Evolutionary conservation across 53 echinoderm and acorn worm species (phyloP).

Genomic region (Henricia sp.): DNA sequence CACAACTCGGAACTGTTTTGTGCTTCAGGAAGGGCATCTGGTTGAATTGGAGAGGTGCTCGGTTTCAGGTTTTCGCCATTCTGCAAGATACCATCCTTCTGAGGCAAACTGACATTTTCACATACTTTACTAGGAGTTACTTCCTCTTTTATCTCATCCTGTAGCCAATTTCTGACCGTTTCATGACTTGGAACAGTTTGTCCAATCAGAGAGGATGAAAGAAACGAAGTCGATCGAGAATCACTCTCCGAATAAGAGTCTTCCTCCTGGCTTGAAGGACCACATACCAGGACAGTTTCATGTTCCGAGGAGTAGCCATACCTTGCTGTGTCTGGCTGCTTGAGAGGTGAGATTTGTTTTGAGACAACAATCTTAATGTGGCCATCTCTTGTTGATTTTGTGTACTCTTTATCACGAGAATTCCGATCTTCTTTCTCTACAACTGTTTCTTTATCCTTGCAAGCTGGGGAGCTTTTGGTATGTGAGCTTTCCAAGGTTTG

Average conservation of each 20-base stretch:
- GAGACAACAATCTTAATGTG: not conserved
- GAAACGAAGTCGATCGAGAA: not conserved
- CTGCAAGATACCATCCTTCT: not conserved
- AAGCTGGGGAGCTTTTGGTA: too few relatives aligned
- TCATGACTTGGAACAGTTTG: not conserved
- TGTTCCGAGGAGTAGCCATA: slow-evolving; percentile 15
- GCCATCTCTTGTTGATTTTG: too few relatives aligned
- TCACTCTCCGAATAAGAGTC: not conserved
- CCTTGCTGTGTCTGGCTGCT: slow-evolving; percentile 10
- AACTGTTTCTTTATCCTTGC: too few relatives aligned
- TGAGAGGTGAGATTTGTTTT: not conserved
- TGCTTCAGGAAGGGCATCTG: too few relatives aligned
- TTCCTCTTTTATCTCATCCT: too few relatives aligned
- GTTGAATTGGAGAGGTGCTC: not conserved
- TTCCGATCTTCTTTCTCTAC: too few relatives aligned
- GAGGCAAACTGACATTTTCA: not conserved
- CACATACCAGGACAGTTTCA: not conserved
- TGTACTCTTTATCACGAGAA: too few relatives aligned
- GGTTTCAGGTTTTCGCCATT: not conserved
- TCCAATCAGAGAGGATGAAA: too few relatives aligned
- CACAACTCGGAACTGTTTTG: too few relatives aligned
- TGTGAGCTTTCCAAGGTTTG: too few relatives aligned
- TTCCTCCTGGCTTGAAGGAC: not conserved
- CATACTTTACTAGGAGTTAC: too few relatives aligned
- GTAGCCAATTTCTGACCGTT: not conserved